Base-by-base conservation (phyloP, 2,797 vertebrate species). In the Podarcis lilfordi region DNA sequence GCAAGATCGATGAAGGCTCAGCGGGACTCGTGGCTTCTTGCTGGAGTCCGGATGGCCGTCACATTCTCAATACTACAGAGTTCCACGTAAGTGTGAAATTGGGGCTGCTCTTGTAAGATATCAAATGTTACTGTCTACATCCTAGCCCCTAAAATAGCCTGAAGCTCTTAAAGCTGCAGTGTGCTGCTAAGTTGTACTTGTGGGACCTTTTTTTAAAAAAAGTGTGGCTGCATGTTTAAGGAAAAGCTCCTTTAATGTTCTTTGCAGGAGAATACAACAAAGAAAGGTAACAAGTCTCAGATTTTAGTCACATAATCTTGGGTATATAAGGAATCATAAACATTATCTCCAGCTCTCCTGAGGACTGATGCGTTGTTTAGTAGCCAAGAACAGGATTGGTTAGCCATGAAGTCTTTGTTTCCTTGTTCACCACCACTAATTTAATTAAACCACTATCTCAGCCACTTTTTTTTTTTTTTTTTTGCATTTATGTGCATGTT, bases 21-120 rank as follows among this genome's bases (percentile, higher is more conserved):
- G 99, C 99, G 0, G 99, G 99, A 86, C 97, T 99, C 93, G 98
- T 99, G 92, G 97, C 98, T 66, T 99, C 99, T 0, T 98, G 98
- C 93, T 99, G 99, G 99, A 99, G 99, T 94, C 99, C 98, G 1
- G 99, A 99, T 13, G 98, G 98, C 91, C 98, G 99, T 97, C 99
- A 99, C 98, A 97, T 99, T 96, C 98, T 99, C 96, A 99, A 99
- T 95, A 99, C 99, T 59, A 98, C 98, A 0, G 99, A 99, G 96
- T 99, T 99, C 97, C 98, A 99, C 86, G 99, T 99, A 97, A 99
- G 99, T 97, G 96, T 95, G 93, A 96, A 94, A 92, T 95, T 95
- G 92, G 88, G 74, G 43, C 50, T 86, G 35, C n/a, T 86, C 50
- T 95, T 93, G 86, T 84, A 84, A 8, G 89, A 94, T 96, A 95